A percentile compares a stretch with the other conserved stretches of the same genome.
Evolutionary conservation across 2,888 invertebrate genomes (phyloP).

Genomic region (Marronus borbonicus): DNA sequence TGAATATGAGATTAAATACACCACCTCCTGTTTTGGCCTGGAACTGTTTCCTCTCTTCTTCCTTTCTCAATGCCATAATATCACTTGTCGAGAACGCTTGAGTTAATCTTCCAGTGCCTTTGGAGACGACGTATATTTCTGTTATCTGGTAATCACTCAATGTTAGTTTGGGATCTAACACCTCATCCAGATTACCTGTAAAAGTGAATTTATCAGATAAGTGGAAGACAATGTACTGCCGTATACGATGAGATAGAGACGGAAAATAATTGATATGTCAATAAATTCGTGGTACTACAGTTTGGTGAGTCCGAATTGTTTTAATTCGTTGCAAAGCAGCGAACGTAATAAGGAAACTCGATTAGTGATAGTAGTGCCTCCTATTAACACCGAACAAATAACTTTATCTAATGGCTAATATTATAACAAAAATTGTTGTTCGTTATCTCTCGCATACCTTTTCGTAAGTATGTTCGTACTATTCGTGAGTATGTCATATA

Average conservation of each 20-base stretch:
- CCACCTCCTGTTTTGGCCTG: conserved; percentile 71
- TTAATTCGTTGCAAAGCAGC: background rate
- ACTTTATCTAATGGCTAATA: conserved; percentile 44
- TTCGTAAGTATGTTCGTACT: no score
- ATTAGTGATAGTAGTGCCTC: conserved; percentile 12
- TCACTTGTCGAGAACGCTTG: conserved; percentile 70
- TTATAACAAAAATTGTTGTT: conserved; percentile 43
- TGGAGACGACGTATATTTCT: conserved; percentile 76
- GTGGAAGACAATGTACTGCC: conserved; percentile 6
- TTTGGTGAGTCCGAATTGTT: background rate
- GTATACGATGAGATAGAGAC: background rate
- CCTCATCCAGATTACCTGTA: conserved; percentile 75
- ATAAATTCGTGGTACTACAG: background rate
- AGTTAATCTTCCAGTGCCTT: conserved; percentile 71
- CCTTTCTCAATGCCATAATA: conserved; percentile 74
- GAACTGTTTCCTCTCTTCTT: conserved; percentile 74
- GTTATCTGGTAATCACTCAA: conserved; percentile 78
- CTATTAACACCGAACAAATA: conserved; percentile 34
- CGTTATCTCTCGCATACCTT: conserved; percentile 41
- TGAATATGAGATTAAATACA: conserved; percentile 73
- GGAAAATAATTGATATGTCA: conserved; percentile 7
- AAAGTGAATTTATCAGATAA: conserved; percentile 53
- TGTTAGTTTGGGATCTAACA: conserved; percentile 74
- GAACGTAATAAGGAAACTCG: conserved; percentile 21
- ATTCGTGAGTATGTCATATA: background rate